A percentile compares a stretch with the other conserved stretches of the same genome.
Evolutionary conservation across 2,797 vertebrate species (phyloP).

Genomic region (Esox lucius): DNA sequence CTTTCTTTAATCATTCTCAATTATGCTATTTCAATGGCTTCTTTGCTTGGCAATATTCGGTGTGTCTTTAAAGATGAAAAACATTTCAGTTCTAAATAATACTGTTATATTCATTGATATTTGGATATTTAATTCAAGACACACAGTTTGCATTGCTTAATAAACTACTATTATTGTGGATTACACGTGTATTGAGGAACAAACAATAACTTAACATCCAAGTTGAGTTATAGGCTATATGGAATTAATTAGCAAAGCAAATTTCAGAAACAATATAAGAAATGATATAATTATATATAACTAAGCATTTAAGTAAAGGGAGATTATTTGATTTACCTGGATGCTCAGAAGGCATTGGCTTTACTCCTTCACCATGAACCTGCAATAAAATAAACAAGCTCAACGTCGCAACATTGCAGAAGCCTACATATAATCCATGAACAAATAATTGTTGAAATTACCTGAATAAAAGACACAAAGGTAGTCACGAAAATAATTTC

Average conservation of each 20-base stretch:
- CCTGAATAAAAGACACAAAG: constrained; percentile 67
- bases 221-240: background rate
- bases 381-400: constrained; percentile 52
- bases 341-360: constrained; percentile 64
- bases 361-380: constrained; percentile 69
- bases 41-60: constrained; percentile 25
- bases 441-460: constrained; percentile 34
- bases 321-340: constrained; percentile 67
- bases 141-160: background rate
- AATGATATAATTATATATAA: background rate
- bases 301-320: background rate
- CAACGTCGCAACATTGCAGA: constrained; percentile 18
- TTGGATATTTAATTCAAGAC: constrained; percentile 24
- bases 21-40: constrained; percentile 21
- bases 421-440: background rate
- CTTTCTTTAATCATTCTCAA: constrained; percentile 39
- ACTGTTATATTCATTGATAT: constrained; percentile 35
- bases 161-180: background rate
- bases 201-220: background rate
- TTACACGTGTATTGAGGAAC: background rate
- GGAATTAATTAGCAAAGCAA: background rate
- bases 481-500: constrained; percentile 57
- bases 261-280: background rate
- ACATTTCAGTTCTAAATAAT: constrained; percentile 36
- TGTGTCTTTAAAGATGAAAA: constrained; percentile 35